Conservation (phyloP, 37 sponge, comb jelly and placozoan genomes). For the Diacarnus erythraeanus region DNA sequence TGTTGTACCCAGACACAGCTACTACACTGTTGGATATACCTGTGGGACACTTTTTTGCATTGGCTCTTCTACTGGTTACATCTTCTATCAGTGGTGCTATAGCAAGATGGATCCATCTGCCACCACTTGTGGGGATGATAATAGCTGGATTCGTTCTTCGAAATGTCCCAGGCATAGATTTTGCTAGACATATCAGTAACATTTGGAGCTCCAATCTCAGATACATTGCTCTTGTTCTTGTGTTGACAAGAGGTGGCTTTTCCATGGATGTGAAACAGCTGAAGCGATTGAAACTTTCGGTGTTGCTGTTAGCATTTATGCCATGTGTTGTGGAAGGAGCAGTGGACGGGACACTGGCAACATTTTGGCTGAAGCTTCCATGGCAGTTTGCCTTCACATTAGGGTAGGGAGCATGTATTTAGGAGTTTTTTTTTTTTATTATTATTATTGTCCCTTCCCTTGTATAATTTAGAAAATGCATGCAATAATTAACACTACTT, state of each 20-base stretch:
- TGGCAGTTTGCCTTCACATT: slow-evolving; percentile 80
- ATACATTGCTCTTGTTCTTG: slow-evolving; percentile 79
- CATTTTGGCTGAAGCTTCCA: slow-evolving; percentile 65
- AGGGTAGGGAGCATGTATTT: no score
- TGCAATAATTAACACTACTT: no score
- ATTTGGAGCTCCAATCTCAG: slow-evolving; percentile 61
- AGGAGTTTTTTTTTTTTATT: no score
- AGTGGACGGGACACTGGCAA: slow-evolving; percentile 57
- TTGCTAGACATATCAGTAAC: slow-evolving; percentile 50
- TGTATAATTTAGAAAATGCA: no score
- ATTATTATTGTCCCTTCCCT: no score
- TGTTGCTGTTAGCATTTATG: slow-evolving; percentile 68
- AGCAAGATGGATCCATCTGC: slow-evolving; percentile 59
- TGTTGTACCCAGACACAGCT: background rate
- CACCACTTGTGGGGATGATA: slow-evolving; percentile 92
- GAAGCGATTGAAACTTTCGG: slow-evolving; percentile 57
- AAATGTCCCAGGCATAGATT: slow-evolving; percentile 68
- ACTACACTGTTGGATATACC: slow-evolving; percentile 1
- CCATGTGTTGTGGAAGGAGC: slow-evolving; percentile 81
- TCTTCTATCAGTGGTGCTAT: slow-evolving; percentile 68
- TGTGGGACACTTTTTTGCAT: slow-evolving; percentile 70
- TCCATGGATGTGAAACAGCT: slow-evolving; percentile 67
- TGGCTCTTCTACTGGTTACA: slow-evolving; percentile 47
- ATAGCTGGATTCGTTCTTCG: slow-evolving; percentile 83
- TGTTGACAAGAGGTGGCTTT: slow-evolving; percentile 85